phyloP scores from a whole-genome alignment of 1,140 invertebrate species.

The Lycorma delicatula region DNA sequence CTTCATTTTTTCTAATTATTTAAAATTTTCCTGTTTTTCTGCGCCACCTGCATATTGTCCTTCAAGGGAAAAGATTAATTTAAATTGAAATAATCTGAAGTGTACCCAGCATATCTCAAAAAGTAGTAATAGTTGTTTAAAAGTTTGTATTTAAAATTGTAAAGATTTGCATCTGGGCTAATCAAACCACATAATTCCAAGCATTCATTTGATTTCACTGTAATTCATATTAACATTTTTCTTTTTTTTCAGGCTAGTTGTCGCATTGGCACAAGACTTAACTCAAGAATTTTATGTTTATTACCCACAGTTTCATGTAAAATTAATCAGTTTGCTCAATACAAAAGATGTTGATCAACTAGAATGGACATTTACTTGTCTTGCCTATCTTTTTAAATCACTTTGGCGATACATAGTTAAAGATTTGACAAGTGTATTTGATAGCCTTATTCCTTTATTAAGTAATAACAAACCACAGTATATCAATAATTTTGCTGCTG shows the following conservation, averaged over 20 bases:
- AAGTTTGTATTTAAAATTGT: constrained; percentile 24
- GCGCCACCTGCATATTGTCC: too few species aligned
- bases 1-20: too few species aligned
- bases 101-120: too few species aligned
- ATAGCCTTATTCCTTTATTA: constrained; percentile 63
- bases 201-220: too few species aligned
- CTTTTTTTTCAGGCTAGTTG: constrained; percentile 58
- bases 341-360: constrained; percentile 71
- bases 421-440: constrained; percentile 65
- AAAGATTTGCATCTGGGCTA: too few species aligned
- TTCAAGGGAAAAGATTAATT: too few species aligned
- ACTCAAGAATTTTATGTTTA: constrained; percentile 77
- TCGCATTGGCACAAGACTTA: constrained; percentile 76
- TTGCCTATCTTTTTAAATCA: constrained; percentile 85
- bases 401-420: constrained; percentile 72
- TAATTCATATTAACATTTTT: too few species aligned
- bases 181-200: too few species aligned
- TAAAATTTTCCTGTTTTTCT: too few species aligned
- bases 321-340: constrained; percentile 61
- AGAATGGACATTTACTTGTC: constrained; percentile 70
- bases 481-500: constrained; percentile 86
- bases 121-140: too few species aligned
- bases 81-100: too few species aligned
- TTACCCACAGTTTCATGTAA: constrained; percentile 59
- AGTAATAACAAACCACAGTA: constrained; percentile 61